Evolutionary conservation across 2,888 invertebrate species (phyloP).

Genomic region (Heteromyza rotundicornis): DNA sequence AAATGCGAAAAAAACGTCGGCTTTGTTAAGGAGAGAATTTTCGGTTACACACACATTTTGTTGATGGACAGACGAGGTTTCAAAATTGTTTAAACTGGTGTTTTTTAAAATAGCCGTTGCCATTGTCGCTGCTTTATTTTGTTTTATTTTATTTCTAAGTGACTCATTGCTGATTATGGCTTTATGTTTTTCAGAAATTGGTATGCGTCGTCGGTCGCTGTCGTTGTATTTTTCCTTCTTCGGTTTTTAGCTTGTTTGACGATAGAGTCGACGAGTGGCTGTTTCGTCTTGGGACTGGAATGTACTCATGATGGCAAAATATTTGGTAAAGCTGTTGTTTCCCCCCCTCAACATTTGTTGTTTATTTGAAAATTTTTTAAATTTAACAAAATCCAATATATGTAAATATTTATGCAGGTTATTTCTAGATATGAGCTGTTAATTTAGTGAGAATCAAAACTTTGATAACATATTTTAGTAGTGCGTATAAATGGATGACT

Average conservation of each 20-base stretch:
- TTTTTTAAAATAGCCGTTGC: slow-evolving; percentile 8
- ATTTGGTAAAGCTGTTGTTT: no score
- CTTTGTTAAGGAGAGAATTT: slow-evolving; percentile 15
- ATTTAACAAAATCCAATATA: no score
- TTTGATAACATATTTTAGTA: no score
- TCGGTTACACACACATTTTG: slow-evolving; percentile 24
- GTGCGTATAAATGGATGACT: no score
- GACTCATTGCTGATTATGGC: slow-evolving; percentile 32
- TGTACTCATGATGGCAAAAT: no score
- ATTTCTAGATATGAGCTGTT: no score
- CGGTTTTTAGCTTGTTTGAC: not conserved
- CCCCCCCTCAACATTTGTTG: no score
- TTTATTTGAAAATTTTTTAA: no score
- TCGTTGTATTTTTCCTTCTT: not conserved
- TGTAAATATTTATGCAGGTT: no score
- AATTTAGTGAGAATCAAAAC: no score
- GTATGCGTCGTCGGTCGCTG: slow-evolving; percentile 5
- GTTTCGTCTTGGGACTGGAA: no score
- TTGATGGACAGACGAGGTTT: not conserved
- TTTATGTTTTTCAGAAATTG: slow-evolving; percentile 21
- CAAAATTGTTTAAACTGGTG: slow-evolving; percentile 4
- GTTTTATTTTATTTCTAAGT: slow-evolving; percentile 16
- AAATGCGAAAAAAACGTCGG: slow-evolving; percentile 15
- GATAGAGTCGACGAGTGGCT: no score
- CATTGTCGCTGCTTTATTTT: slow-evolving; percentile 4